Evolutionary conservation across 1,140 invertebrate species (phyloP).

Genomic region (Melanaphis sacchari): DNA sequence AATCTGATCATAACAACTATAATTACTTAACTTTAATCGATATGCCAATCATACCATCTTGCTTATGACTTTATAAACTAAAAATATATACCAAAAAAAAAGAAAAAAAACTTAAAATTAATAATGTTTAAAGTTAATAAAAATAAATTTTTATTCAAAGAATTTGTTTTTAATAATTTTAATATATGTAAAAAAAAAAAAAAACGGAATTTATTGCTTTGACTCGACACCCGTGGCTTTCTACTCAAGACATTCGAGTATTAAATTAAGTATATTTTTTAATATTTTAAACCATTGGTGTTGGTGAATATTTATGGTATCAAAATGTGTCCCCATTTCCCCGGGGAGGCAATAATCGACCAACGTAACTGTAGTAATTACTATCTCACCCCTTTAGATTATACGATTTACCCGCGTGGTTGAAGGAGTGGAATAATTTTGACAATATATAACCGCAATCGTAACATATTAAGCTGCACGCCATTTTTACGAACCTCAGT

Average conservation of each 20-base stretch:
- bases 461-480: not conserved
- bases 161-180: no score
- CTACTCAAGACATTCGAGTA: not conserved
- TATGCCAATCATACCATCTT: no score
- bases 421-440: not conserved
- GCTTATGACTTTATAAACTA: no score
- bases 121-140: no score
- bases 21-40: no score
- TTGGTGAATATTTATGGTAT: not conserved
- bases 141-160: no score
- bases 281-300: not conserved
- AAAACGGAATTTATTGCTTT: no score
- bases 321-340: not conserved
- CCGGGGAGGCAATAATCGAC: not conserved
- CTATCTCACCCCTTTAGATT: not conserved
- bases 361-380: not conserved
- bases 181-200: not conserved
- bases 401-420: not conserved
- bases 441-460: not conserved
- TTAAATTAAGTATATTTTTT: not conserved
- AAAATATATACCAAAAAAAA: no score
- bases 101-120: no score
- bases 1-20: no score
- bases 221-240: not conserved
- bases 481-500: not conserved